A percentile compares a stretch with the other conserved stretches of the same genome.
phyloP scores from a whole-genome alignment of 2,797 vertebrate species.

The Uromys caudimaculatus region DNA sequence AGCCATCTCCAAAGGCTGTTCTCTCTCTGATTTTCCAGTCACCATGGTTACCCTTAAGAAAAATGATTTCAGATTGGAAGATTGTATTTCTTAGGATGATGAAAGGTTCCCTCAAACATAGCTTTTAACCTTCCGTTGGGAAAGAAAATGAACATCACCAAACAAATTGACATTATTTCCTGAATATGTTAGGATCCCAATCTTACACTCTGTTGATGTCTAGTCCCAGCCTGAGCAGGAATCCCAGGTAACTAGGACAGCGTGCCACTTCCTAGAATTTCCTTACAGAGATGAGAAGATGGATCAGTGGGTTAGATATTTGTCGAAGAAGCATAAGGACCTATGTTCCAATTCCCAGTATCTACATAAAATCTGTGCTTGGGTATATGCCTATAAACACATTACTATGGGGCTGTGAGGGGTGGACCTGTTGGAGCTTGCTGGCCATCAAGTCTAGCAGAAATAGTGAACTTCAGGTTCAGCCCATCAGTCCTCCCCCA shows the following conservation, averaged over 20 bases:
- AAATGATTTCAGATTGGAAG: conserved; percentile 10
- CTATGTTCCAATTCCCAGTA: neutral
- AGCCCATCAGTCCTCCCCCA: neutral
- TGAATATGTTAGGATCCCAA: neutral
- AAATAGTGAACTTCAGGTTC: neutral
- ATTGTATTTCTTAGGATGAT: conserved; percentile 29
- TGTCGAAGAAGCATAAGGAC: neutral
- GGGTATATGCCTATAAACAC: neutral
- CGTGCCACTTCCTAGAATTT: neutral
- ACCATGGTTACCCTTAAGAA: conserved; percentile 6
- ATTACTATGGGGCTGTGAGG: neutral
- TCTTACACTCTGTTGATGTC: neutral
- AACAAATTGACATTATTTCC: neutral
- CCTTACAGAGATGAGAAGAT: neutral
- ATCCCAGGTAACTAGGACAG: neutral
- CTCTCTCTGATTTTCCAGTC: conserved; percentile 11
- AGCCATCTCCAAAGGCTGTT: neutral
- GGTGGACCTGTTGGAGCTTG: neutral
- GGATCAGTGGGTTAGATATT: neutral
- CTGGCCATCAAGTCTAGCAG: neutral
- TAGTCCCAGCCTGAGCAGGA: neutral
- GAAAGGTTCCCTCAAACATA: neutral
- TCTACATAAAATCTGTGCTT: neutral
- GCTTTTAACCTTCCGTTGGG: conserved; percentile 30
- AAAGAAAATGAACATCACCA: conserved; percentile 28